Evolutionary conservation across 2,113 vertebrate genomes (phyloP), one percentile per base, ranked within the genome.

Genomic region (Neolamprologus hecqui): DNA sequence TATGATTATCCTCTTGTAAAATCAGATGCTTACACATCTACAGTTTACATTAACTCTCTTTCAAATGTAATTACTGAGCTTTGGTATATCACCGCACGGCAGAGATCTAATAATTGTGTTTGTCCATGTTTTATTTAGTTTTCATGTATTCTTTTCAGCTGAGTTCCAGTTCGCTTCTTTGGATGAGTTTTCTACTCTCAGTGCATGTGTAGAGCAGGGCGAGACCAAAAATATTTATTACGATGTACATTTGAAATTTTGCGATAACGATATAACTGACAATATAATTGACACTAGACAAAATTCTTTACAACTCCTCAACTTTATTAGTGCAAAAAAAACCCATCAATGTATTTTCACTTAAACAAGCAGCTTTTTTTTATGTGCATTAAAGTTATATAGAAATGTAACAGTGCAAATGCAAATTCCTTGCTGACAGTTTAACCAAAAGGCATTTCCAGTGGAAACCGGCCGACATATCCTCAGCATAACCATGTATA

Each of bases 391-490:
- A 51, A 51, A 51, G 8, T 51, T n/a, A n/a, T 51, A n/a, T 51
- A n/a, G 0, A 51, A 51, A 9, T 2, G 0, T n/a, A 51, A 51
- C 49, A n/a, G 17, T n/a, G 17, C 49, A 51, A 19, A 51, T 51
- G 47, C 47, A 49, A 49, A 49, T 2, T 51, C 2, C 17, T 51
- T 1, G 17, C 49, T 9, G 49, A 51, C 0, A 1, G 49, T 51
- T 51, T n/a, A 51, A 51, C 8, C 49, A 51, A 51, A 51, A 51
- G 49, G 49, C 17, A 9, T 51, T 19, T 9, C 49, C 0, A n/a
- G 49, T 51, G 17, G 8, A 51, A 51, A 51, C 0, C 0, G 4
- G 19, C 17, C 3, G 8, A 51, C 49, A 51, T 5, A 51, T 53
- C 19, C 19, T 53, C 1, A 53, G 49, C 49, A 53, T n/a, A n/a